A percentile compares a stretch with the other conserved stretches of the same genome.
phyloP scores from a whole-genome alignment of 2,888 invertebrate species.

The Conops quadrifasciatus region DNA sequence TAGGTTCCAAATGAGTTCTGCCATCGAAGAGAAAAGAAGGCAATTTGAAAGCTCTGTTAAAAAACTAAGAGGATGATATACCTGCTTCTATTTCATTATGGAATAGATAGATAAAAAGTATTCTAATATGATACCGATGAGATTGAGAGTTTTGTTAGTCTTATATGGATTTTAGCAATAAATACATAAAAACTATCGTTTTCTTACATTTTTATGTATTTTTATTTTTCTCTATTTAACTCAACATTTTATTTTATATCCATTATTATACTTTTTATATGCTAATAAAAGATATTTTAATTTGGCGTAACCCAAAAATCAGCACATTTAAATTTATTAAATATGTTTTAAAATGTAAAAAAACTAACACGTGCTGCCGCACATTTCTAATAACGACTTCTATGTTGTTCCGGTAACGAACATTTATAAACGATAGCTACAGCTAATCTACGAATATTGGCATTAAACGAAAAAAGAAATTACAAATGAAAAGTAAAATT shows the following conservation, averaged over 20 bases:
- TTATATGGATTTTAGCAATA: too few relatives aligned
- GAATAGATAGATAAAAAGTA: too few relatives aligned
- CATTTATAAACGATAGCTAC: background rate
- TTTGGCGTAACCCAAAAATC: constrained; percentile 10
- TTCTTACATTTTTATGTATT: constrained; percentile 10
- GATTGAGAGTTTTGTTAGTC: too few relatives aligned
- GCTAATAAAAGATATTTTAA: constrained; percentile 20
- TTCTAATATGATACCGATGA: too few relatives aligned
- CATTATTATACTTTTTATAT: constrained; percentile 8
- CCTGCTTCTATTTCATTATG: too few relatives aligned
- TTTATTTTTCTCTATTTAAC: constrained; percentile 33
- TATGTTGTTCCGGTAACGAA: background rate
- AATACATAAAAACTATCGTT: too few relatives aligned
- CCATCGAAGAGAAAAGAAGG: too few relatives aligned
- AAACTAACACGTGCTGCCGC: constrained; percentile 2
- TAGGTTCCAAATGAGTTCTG: too few relatives aligned
- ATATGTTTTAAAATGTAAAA: constrained; percentile 16
- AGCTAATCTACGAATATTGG: background rate
- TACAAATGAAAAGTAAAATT: too few relatives aligned
- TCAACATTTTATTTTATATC: constrained; percentile 31
- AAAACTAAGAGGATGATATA: too few relatives aligned
- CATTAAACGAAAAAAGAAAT: constrained; percentile 1
- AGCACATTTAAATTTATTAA: background rate
- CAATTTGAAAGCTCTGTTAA: too few relatives aligned
- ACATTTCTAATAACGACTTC: constrained; percentile 7